Conservation (phyloP, 1,140 invertebrate species). For the Oryzaephilus surinamensis region DNA sequence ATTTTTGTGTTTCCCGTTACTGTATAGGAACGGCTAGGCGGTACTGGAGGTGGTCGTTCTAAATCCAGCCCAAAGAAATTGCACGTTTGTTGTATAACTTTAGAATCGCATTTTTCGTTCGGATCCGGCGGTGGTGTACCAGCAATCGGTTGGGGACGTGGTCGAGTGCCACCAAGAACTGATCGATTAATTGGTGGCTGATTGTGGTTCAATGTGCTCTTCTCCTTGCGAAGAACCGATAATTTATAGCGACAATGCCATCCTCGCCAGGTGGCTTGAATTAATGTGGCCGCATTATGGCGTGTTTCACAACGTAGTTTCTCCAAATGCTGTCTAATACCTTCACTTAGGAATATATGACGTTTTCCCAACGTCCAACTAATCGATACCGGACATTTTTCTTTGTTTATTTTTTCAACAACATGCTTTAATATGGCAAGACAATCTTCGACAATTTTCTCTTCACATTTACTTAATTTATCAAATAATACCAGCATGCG, state of each 20-base stretch:
- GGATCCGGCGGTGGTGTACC: conserved; percentile 66
- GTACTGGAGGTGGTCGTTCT: conserved; percentile 81
- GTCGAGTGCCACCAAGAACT: conserved; percentile 36
- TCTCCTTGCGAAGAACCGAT: conserved; percentile 47
- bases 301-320: conserved; percentile 64
- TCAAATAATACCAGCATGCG: conserved; percentile 68
- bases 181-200: conserved; percentile 21
- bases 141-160: conserved; percentile 79
- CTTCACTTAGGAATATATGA: conserved; percentile 89
- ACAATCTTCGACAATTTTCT: conserved; percentile 71
- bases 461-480: conserved; percentile 61
- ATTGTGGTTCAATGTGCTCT: conserved; percentile 32
- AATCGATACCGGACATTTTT: conserved; percentile 51
- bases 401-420: conserved; percentile 32
- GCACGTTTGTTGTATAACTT: conserved; percentile 82
- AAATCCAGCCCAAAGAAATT: conserved; percentile 80
- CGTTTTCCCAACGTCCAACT: conserved; percentile 86
- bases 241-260: conserved; percentile 61
- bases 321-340: conserved; percentile 81
- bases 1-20: conserved; percentile 86
- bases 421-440: conserved; percentile 63
- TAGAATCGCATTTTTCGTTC: conserved; percentile 70
- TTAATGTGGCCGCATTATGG: conserved; percentile 61
- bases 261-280: conserved; percentile 75
- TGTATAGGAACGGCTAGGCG: conserved; percentile 79